phyloP scores from a whole-genome alignment of 2,797 vertebrate genomes.

The Prionace glauca region DNA sequence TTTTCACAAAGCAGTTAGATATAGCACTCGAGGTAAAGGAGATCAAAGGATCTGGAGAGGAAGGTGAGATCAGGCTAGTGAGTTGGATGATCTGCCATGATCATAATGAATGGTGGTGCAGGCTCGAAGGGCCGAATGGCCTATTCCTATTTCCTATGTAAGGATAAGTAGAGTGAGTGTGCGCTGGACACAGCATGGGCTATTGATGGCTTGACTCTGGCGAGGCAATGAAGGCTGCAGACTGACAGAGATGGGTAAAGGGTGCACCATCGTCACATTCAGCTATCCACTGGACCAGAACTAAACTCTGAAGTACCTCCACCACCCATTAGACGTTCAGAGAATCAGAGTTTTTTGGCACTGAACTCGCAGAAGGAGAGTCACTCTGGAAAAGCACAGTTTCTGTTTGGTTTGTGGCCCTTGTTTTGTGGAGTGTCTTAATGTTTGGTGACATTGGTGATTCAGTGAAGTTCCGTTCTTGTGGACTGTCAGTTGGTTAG shows the following conservation, averaged over 20 bases:
- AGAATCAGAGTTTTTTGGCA: not conserved
- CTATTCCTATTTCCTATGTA: too few relatives aligned
- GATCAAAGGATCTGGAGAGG: too few relatives aligned
- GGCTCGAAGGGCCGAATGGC: too few relatives aligned
- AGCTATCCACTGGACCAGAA: not conserved
- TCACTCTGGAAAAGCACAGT: not conserved
- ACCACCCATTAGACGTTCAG: not conserved
- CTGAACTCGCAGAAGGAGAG: not conserved
- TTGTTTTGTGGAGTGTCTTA: not conserved
- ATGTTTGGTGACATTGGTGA: not conserved
- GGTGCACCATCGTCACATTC: not conserved
- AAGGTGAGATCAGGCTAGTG: too few relatives aligned
- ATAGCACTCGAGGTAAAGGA: too few relatives aligned
- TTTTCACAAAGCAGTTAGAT: too few relatives aligned
- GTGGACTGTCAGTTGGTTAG: not conserved
- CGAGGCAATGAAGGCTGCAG: not conserved
- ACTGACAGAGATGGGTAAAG: too few relatives aligned
- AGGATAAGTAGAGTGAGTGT: not conserved
- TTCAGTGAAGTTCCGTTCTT: not conserved
- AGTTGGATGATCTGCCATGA: too few relatives aligned
- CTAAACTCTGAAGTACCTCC: not conserved
- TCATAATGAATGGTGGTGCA: too few relatives aligned
- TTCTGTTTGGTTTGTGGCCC: not conserved
- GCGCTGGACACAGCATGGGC: not conserved
- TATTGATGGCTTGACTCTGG: not conserved